These are phyloP conservation scores for Scomber japonicus DNA, from an alignment of 2,113 vertebrate genomes.

Conservation along the genomic window DNA sequence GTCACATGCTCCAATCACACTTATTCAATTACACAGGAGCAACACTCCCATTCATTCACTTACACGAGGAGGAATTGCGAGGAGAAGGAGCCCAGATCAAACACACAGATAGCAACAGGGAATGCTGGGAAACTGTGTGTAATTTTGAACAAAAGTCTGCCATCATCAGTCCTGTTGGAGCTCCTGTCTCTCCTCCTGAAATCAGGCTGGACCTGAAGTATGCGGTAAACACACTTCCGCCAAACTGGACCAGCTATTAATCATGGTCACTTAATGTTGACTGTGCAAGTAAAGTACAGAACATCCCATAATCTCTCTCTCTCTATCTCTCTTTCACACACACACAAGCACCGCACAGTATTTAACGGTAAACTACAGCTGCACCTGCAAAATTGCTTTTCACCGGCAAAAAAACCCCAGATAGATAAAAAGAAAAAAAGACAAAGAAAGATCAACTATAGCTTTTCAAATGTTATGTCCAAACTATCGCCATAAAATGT, in stretches of 20 bases:
- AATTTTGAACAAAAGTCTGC: neutral
- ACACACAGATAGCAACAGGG: neutral
- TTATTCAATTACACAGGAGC: conserved; percentile 58
- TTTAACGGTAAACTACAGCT: neutral
- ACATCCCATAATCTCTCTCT: neutral
- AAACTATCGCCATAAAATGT: neutral
- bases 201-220: conserved; percentile 3
- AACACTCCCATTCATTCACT: conserved; percentile 19
- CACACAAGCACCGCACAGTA: neutral
- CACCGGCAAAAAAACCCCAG: neutral
- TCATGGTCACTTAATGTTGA: conserved; percentile 16
- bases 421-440: too few species aligned
- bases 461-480: conserved; percentile 8
- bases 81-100: conserved; percentile 1
- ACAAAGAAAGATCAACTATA: neutral
- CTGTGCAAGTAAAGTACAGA: neutral
- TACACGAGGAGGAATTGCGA: conserved; percentile 5
- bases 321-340: too few species aligned
- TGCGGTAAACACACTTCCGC: neutral
- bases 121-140: conserved; percentile 21
- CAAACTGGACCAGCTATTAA: conserved; percentile 1
- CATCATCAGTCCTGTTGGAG: rapidly evolving
- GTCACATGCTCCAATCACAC: conserved; percentile 69
- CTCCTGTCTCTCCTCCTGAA: neutral
- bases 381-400: neutral